Base-by-base conservation (phyloP, 2,888 invertebrate genomes). In the Malthinus seriepunctatus region DNA sequence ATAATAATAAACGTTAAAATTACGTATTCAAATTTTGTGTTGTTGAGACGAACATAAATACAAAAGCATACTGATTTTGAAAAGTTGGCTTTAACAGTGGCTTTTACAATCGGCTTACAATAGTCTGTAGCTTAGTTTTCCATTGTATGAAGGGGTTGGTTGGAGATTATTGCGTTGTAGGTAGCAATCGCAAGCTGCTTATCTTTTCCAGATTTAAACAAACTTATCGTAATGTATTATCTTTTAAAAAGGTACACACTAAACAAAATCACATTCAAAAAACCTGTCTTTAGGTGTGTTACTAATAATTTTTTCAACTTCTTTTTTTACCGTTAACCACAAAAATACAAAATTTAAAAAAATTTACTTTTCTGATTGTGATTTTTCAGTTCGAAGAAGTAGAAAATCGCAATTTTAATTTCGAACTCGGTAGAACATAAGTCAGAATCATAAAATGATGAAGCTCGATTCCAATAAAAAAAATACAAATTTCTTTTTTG, bases 21-120 rank as follows among this genome's bases (percentile, higher is more conserved):
- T 15, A 42, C 12, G 39, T 9, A n/a, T 42, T 23, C 14, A 42
- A 42, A n/a, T 14, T 42, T 15, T n/a, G 23, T 42, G 9, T 42
- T 42, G 12, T 14, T 42, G 15, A 42, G 39, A 42, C 23, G 23
- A 42, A n/a, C 14, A 23, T 42, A 9, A 15, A 42, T 15, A 15
- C 15, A 42, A 9, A 42, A 14, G n/a, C 9, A 15, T 39, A 39
- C 15, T 42, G 14, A 42, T 15, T 42, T 15, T 23, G 15, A 42
- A 42, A 42, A 33, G 51, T 44, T 51, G 42, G 51, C 42, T 51
- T 51, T 42, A 15, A 23, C 23, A 42, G 51, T 51, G 34, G 44
- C 42, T 44, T 15, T 15, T 32, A 51, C 39, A 51, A 51, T 51
- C 51, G 51, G 51, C 51, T 51, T 51, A 51, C 51, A 51, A 34